Conservation (phyloP, 2,888 invertebrate species). For the Bugulina stolonifera region DNA sequence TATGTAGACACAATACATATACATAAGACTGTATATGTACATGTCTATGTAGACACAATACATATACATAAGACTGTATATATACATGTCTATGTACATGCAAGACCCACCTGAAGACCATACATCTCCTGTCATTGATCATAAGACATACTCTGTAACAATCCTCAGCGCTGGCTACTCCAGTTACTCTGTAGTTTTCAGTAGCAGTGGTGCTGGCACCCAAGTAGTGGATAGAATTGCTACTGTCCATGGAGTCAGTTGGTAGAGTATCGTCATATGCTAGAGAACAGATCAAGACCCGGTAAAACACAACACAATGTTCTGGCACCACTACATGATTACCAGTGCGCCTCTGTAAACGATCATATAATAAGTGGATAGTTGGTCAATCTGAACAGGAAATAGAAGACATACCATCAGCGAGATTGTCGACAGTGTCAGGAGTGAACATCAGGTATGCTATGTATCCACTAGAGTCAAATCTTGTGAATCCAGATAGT, state of each 20-base stretch:
- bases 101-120: neutral
- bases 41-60: too few relatives aligned
- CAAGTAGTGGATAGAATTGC: neutral
- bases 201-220: neutral
- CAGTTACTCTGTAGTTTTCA: neutral
- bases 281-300: too few relatives aligned
- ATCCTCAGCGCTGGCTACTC: neutral
- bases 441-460: neutral
- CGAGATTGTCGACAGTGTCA: neutral
- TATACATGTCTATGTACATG: too few relatives aligned
- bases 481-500: neutral
- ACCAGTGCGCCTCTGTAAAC: too few relatives aligned
- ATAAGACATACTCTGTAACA: neutral
- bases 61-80: too few relatives aligned
- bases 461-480: neutral
- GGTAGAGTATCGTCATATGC: neutral
- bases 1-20: too few relatives aligned
- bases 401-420: neutral
- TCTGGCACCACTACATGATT: too few relatives aligned
- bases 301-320: too few relatives aligned
- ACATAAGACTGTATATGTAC: too few relatives aligned
- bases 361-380: too few relatives aligned
- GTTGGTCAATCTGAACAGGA: too few relatives aligned
- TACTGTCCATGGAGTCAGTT: neutral
- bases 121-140: neutral